Evolutionary conservation across 2,888 invertebrate species (phyloP).

Genomic region (Eupeodes luniger): DNA sequence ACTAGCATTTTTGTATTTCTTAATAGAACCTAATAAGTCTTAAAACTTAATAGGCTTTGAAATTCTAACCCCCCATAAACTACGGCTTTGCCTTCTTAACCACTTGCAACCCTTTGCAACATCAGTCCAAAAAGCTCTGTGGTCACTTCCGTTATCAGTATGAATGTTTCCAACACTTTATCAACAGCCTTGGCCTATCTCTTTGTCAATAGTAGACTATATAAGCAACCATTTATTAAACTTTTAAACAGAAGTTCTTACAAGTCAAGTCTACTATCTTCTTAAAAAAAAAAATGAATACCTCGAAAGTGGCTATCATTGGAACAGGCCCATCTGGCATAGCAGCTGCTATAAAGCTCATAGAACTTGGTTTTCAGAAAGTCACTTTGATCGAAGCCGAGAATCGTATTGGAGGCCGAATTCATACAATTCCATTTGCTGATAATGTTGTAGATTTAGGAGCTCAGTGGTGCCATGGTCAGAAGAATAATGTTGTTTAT

Average conservation of each 20-base stretch:
- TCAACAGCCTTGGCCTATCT: background rate
- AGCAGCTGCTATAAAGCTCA: conserved; percentile 81
- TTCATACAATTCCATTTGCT: conserved; percentile 85
- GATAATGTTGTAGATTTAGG: conserved; percentile 88
- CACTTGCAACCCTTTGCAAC: background rate
- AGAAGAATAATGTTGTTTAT: conserved; percentile 86
- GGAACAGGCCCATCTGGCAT: conserved; percentile 82
- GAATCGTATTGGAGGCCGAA: conserved; percentile 81
- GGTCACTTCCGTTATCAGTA: background rate
- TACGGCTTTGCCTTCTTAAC: background rate
- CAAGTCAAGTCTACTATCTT: background rate
- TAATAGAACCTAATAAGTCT: no score
- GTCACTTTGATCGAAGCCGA: conserved; percentile 86
- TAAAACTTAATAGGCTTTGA: no score
- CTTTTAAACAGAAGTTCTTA: background rate
- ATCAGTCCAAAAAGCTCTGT: background rate
- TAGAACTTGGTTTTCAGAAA: conserved; percentile 81
- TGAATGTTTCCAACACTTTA: background rate
- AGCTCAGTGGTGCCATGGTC: conserved; percentile 88
- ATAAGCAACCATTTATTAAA: background rate
- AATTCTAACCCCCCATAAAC: background rate
- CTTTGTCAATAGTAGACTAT: background rate
- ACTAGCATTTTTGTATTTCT: no score
- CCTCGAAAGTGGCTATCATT: conserved; percentile 79
- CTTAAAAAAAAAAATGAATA: conserved; percentile 2